These are phyloP conservation scores for Melanchra persicariae DNA, from an alignment of 2,888 invertebrate species.

Conservation along the genomic window DNA sequence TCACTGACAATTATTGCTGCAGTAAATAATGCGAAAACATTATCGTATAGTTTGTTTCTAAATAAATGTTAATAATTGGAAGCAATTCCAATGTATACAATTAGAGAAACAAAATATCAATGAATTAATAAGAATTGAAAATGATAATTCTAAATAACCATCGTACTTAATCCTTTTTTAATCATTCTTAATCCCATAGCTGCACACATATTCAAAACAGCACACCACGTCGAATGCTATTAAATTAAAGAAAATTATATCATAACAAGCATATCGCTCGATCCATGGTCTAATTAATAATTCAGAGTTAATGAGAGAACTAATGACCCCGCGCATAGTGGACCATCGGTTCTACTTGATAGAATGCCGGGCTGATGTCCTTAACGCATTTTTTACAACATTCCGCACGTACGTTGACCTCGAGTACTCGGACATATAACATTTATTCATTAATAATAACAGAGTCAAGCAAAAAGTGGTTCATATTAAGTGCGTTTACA, in stretches of 20 bases:
- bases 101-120: too few relatives aligned
- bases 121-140: background rate
- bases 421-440: slow-evolving; percentile 83
- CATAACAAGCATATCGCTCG: slow-evolving; percentile 42
- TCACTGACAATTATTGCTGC: slow-evolving; percentile 16
- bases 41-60: slow-evolving; percentile 2
- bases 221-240: slow-evolving; percentile 19
- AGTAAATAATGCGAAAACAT: slow-evolving; percentile 32
- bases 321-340: slow-evolving; percentile 78
- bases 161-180: too few relatives aligned
- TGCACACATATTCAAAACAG: background rate
- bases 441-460: slow-evolving; percentile 88
- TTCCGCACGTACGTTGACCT: slow-evolving; percentile 87
- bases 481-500: slow-evolving; percentile 84
- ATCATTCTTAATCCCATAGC: background rate
- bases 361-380: slow-evolving; percentile 83
- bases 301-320: slow-evolving; percentile 80
- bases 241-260: slow-evolving; percentile 31
- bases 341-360: slow-evolving; percentile 78
- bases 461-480: slow-evolving; percentile 84
- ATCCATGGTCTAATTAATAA: slow-evolving; percentile 76
- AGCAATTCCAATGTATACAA: too few relatives aligned
- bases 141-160: background rate
- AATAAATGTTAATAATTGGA: slow-evolving; percentile 9
- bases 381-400: slow-evolving; percentile 88